phyloP scores from a whole-genome alignment of 2,888 invertebrate genomes.

The Rhabditoides inermis region DNA sequence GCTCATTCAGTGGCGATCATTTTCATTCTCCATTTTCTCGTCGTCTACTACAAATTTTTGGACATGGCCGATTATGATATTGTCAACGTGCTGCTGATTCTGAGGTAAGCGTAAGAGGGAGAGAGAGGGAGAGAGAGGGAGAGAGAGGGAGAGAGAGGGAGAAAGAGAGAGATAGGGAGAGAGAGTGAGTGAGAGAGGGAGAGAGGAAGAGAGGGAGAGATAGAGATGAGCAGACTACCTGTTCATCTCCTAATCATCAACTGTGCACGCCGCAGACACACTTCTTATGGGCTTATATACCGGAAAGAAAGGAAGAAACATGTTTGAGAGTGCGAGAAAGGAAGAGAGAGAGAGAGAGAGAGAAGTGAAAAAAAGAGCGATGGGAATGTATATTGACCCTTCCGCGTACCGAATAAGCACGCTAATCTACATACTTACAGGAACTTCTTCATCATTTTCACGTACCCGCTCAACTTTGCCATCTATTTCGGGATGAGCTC shows the following conservation, averaged over 20 bases:
- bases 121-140: not conserved
- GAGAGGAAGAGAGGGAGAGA: not conserved
- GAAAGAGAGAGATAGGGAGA: not conserved
- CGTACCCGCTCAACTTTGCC: constrained; percentile 79
- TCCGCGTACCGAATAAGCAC: too few species aligned
- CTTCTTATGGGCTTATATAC: not conserved
- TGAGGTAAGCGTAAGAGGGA: constrained; percentile 49
- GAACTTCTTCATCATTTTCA: constrained; percentile 79
- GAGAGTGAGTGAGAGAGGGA: too few species aligned
- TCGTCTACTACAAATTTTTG: constrained; percentile 65
- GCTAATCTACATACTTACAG: too few species aligned
- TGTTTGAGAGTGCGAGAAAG: not conserved
- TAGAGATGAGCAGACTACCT: too few species aligned
- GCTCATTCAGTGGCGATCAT: constrained; percentile 51
- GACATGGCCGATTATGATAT: constrained; percentile 63
- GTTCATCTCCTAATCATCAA: too few species aligned
- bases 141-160: not conserved
- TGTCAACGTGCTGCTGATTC: constrained; percentile 69
- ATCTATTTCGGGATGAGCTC: constrained; percentile 90
- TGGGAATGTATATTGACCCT: constrained; percentile 12
- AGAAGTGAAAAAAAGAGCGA: too few species aligned
- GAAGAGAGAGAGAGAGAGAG: not conserved
- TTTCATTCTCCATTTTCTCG: constrained; percentile 16
- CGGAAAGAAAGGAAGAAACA: not conserved
- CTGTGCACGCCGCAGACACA: too few species aligned